Percentiles rank a stretch among this genome's conserved stretches.
Conservation (phyloP, 1,140 invertebrate species). For the Pseudobourletiella spinata region DNA sequence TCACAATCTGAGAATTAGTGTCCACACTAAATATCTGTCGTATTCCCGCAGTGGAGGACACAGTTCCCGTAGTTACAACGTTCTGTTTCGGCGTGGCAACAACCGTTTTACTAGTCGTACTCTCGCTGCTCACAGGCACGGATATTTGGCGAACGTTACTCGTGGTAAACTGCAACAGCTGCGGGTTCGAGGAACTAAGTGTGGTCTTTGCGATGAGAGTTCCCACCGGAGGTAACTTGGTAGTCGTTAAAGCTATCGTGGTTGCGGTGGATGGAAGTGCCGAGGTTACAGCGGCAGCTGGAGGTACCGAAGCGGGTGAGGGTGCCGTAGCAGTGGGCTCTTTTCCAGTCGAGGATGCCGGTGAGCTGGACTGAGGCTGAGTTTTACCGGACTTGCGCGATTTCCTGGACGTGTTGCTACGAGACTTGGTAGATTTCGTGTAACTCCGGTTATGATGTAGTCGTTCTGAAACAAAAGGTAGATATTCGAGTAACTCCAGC, state of each 20-base stretch:
- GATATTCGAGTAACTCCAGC: too few species aligned
- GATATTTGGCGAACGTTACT: background rate
- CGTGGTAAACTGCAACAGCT: background rate
- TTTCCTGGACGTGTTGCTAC: constrained; percentile 31
- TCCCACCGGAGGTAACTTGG: background rate
- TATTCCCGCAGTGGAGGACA: background rate
- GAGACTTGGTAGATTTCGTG: constrained; percentile 35
- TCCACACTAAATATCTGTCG: background rate
- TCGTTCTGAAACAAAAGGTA: constrained; percentile 34
- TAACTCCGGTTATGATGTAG: constrained; percentile 36
- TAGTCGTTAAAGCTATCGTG: background rate
- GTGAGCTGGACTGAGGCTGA: constrained; percentile 1
- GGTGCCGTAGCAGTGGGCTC: background rate
- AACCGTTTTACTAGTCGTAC: background rate
- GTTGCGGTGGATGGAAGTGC: background rate
- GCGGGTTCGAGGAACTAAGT: background rate
- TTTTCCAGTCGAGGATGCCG: constrained; percentile 3
- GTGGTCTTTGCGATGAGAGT: background rate
- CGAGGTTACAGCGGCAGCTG: background rate
- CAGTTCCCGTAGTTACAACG: background rate
- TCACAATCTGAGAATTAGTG: background rate
- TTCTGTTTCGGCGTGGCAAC: constrained; percentile 1
- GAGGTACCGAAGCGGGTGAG: background rate
- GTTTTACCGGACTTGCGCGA: constrained; percentile 15
- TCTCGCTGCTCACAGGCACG: background rate